phyloP scores from a whole-genome alignment of 2,113 vertebrate species.

The Rhynchomys soricoides region DNA sequence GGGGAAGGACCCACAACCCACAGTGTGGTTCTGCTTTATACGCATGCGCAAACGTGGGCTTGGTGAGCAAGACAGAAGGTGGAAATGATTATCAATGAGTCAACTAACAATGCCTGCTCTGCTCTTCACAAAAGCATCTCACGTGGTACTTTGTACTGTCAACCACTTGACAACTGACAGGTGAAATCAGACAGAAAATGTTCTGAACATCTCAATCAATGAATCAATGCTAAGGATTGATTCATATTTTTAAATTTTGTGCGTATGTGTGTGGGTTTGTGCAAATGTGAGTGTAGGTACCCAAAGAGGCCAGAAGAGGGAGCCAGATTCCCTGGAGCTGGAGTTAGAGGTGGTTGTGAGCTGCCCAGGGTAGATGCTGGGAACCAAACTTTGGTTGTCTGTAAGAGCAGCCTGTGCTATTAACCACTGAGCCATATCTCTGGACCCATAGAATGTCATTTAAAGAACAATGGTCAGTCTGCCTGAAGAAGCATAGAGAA shows the following conservation, averaged over 20 bases:
- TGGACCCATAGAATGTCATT: not conserved
- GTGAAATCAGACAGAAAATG: not conserved
- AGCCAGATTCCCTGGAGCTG: not conserved
- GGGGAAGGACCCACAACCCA: not conserved
- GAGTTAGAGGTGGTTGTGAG: not conserved
- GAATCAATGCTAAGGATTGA: not conserved
- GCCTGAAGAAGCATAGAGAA: not conserved
- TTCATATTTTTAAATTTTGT: not conserved
- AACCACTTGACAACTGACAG: not conserved
- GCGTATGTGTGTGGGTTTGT: not conserved
- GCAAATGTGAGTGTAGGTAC: not conserved
- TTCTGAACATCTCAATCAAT: not conserved
- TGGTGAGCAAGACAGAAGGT: not conserved
- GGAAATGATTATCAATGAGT: not conserved
- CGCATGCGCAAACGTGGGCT: not conserved
- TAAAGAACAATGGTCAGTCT: not conserved
- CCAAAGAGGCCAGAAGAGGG: not conserved
- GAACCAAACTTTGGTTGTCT: not conserved
- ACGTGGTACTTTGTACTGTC: not conserved
- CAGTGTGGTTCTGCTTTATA: not conserved
- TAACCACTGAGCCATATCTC: not conserved
- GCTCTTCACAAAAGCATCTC: not conserved
- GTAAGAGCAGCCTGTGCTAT: too few relatives aligned
- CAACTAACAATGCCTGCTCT: not conserved
- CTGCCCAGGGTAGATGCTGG: not conserved